Evolutionary conservation across 2,888 invertebrate species (phyloP).

Genomic region (Cheilosia pagana): DNA sequence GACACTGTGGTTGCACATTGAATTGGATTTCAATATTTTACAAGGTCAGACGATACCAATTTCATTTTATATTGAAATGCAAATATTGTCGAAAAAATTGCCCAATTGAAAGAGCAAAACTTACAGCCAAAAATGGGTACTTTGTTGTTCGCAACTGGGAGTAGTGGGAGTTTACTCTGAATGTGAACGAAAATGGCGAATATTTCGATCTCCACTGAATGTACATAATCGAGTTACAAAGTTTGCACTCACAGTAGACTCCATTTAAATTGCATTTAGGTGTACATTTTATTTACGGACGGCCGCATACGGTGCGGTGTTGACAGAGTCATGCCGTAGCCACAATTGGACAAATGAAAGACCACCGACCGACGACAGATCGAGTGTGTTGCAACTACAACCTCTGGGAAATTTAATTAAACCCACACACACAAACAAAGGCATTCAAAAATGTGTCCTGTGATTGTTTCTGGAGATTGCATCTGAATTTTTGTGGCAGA

Average conservation of each 20-base stretch:
- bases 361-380: neutral
- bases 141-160: too few relatives aligned
- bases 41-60: too few relatives aligned
- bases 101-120: too few relatives aligned
- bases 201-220: too few relatives aligned
- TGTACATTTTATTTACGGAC: conserved; percentile 9
- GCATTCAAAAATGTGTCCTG: neutral
- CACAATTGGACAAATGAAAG: conserved; percentile 8
- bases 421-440: conserved; percentile 3
- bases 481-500: neutral
- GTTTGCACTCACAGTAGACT: conserved; percentile 1
- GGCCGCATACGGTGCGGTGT: neutral
- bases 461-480: too few relatives aligned
- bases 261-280: conserved; percentile 21
- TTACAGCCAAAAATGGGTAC: too few relatives aligned
- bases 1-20: too few relatives aligned
- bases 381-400: neutral
- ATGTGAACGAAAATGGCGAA: too few relatives aligned
- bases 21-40: too few relatives aligned
- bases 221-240: conserved; percentile 1
- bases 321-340: neutral
- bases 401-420: conserved; percentile 32
- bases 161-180: too few relatives aligned
- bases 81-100: too few relatives aligned
- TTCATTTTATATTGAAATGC: too few relatives aligned